A percentile compares a stretch with the other conserved stretches of the same genome.
These are phyloP conservation scores for Erinaceus europaeus DNA, from an alignment of 2,113 vertebrate genomes.

Conservation along the genomic window DNA sequence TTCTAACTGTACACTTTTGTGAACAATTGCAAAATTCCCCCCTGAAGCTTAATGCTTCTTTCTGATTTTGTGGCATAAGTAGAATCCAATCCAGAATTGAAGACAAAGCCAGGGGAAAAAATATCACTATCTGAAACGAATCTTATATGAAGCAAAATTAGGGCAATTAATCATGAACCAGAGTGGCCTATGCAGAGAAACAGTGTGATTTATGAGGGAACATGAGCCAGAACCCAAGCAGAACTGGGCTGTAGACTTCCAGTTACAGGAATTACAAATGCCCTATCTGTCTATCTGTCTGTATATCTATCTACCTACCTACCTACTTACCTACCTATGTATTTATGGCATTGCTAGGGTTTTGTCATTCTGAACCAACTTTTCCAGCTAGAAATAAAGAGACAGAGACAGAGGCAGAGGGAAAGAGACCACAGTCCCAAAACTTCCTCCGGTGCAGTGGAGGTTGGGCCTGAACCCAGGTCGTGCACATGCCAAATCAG, in stretches of 20 bases:
- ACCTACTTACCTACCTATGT: too few relatives aligned
- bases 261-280: background rate
- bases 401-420: too few relatives aligned
- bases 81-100: constrained; percentile 28
- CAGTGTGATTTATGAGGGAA: background rate
- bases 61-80: background rate
- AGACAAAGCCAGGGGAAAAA: background rate
- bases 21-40: background rate
- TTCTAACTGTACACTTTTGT: background rate
- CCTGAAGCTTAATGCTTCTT: background rate
- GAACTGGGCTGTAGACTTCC: background rate
- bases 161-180: constrained; percentile 8
- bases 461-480: too few relatives aligned
- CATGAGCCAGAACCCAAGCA: background rate
- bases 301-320: too few relatives aligned
- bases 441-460: too few relatives aligned
- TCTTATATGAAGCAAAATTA: constrained; percentile 7
- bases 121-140: constrained; percentile 9
- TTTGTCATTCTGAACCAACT: too few relatives aligned
- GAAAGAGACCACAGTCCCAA: too few relatives aligned
- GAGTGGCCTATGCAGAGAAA: background rate
- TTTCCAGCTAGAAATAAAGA: too few relatives aligned
- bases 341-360: too few relatives aligned
- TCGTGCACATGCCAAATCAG: too few relatives aligned
- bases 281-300: too few relatives aligned